Evolutionary conservation across 2,797 vertebrate genomes (phyloP).

Genomic region (Graptemys geographica): DNA sequence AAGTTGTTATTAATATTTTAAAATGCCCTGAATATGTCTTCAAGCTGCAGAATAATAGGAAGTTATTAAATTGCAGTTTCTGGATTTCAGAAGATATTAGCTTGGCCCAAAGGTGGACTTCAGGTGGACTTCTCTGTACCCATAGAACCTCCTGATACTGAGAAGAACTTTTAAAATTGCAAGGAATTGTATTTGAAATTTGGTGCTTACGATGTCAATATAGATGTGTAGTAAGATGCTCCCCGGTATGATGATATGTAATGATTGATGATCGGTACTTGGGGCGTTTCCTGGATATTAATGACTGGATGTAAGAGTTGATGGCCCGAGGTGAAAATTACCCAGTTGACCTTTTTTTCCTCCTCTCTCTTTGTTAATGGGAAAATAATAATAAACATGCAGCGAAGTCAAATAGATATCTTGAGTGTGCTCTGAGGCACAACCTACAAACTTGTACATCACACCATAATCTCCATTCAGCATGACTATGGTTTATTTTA

Average conservation of each 20-base stretch:
- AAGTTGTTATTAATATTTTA: not conserved
- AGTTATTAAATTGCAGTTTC: not conserved
- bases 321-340: conserved; percentile 48
- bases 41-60: not conserved
- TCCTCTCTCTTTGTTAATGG: not conserved
- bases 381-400: conserved; percentile 14
- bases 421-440: not conserved
- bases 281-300: conserved; percentile 70
- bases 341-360: not conserved
- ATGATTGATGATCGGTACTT: conserved; percentile 72
- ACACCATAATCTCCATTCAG: not conserved
- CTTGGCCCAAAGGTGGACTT: not conserved
- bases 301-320: conserved; percentile 48
- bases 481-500: not conserved
- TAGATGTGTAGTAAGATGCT: conserved; percentile 66
- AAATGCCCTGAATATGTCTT: not conserved
- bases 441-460: accelerated
- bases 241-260: conserved; percentile 59
- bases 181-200: conserved; percentile 55
- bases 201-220: conserved; percentile 61
- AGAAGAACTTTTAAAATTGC: conserved; percentile 35
- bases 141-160: not conserved
- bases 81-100: not conserved
- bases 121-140: not conserved
- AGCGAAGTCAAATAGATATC: conserved; percentile 20